phyloP scores from a whole-genome alignment of 2,113 vertebrate species.

The Oreochromis tanganicae region DNA sequence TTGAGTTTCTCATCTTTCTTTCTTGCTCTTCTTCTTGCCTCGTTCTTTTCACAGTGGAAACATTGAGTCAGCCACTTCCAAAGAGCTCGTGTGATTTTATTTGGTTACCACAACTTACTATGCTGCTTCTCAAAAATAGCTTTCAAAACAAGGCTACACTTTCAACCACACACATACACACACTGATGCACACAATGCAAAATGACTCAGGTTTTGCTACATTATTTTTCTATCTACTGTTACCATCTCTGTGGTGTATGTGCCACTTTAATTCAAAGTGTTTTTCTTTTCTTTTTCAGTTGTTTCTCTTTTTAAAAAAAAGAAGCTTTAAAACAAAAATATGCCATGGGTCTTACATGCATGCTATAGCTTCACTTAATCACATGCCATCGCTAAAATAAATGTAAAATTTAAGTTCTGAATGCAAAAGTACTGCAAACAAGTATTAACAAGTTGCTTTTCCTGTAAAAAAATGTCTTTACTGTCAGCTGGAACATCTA shows the following conservation, averaged over 20 bases:
- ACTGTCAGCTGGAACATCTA: neutral
- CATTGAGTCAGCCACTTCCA: slow-evolving; percentile 39
- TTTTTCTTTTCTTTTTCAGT: neutral
- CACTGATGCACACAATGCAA: neutral
- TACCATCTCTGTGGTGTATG: neutral
- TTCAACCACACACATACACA: neutral
- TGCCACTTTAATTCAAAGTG: neutral
- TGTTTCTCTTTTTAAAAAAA: neutral
- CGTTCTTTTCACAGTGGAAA: slow-evolving; percentile 42
- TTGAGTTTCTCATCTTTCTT: neutral
- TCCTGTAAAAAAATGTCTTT: neutral
- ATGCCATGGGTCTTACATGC: neutral
- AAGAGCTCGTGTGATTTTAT: slow-evolving; percentile 58
- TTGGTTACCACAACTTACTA: slow-evolving; percentile 62
- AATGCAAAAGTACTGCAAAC: neutral
- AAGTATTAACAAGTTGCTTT: neutral
- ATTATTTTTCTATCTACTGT: neutral
- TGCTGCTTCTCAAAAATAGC: slow-evolving; percentile 55
- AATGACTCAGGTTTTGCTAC: neutral
- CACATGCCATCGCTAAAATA: rapidly evolving
- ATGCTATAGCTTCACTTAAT: rapidly evolving
- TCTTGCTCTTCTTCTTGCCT: slow-evolving; percentile 11
- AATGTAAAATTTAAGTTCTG: rapidly evolving
- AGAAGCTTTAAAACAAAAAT: neutral
- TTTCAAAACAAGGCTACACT: slow-evolving; percentile 39